phyloP scores from a whole-genome alignment of 2,888 invertebrate genomes.

The Paralinhomoeus sp. region DNA sequence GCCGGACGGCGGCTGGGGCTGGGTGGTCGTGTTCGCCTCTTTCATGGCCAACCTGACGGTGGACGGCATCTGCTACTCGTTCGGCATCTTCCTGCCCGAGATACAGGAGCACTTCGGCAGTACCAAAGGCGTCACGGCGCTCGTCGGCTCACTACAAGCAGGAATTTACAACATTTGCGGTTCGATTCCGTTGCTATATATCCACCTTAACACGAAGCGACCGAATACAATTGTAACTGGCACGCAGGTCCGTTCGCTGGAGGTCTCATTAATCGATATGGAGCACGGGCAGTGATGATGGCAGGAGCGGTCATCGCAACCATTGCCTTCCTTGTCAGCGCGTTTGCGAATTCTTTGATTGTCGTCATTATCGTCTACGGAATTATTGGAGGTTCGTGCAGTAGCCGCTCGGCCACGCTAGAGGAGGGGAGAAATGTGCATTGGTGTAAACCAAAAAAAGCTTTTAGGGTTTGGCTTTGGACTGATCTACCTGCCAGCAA shows the following conservation, averaged over 20 bases:
- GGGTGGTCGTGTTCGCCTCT: slow-evolving; percentile 64
- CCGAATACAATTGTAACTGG: too few species aligned
- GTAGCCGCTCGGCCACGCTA: too few species aligned
- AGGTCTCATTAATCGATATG: slow-evolving; percentile 68
- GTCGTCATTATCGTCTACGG: slow-evolving; percentile 58
- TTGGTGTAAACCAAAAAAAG: too few species aligned
- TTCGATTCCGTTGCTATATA: too few species aligned
- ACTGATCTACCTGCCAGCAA: slow-evolving; percentile 59
- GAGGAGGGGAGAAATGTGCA: too few species aligned
- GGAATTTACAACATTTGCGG: slow-evolving; percentile 51
- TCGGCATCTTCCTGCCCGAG: slow-evolving; percentile 44
- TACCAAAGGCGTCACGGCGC: slow-evolving; percentile 44
- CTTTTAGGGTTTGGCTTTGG: slow-evolving; percentile 54
- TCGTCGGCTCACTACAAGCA: slow-evolving; percentile 58
- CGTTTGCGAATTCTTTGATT: slow-evolving; percentile 51
- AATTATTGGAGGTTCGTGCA: slow-evolving; percentile 56
- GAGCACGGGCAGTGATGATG: slow-evolving; percentile 63
- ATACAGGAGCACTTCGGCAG: slow-evolving; percentile 44
- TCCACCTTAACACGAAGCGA: too few species aligned
- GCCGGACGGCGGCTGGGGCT: slow-evolving; percentile 80
- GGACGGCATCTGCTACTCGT: slow-evolving; percentile 73
- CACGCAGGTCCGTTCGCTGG: slow-evolving; percentile 77
- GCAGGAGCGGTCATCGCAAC: slow-evolving; percentile 49
- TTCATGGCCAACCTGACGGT: slow-evolving; percentile 72
- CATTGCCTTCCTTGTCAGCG: slow-evolving; percentile 44